These are phyloP conservation scores for Gobio gobio DNA, from an alignment of 2,113 vertebrate species.

Conservation along the genomic window DNA sequence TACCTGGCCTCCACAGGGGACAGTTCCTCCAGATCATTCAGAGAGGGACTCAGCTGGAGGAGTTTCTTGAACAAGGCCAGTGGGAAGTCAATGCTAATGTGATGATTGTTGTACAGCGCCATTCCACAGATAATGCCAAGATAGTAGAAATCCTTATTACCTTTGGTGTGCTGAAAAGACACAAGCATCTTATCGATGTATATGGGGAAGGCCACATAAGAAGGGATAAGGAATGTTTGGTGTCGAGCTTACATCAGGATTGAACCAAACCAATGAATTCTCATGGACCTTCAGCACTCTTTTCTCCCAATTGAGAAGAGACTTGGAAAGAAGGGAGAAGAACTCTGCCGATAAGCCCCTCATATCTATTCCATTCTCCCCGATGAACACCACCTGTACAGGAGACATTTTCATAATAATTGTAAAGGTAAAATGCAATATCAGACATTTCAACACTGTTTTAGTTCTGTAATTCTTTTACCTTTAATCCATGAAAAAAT, in stretches of 20 bases:
- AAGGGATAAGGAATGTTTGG: not conserved
- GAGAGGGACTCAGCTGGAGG: slow-evolving; percentile 48
- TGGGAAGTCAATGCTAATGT: slow-evolving; percentile 66
- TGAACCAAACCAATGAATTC: slow-evolving; percentile 53
- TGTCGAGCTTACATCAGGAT: slow-evolving; percentile 25
- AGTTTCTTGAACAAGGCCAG: slow-evolving; percentile 71
- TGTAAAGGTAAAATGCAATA: not conserved
- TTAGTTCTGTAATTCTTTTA: not conserved
- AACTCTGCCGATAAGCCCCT: slow-evolving; percentile 61
- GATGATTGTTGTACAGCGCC: slow-evolving; percentile 54
- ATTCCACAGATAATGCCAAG: slow-evolving; percentile 67
- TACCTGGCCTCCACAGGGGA: slow-evolving; percentile 63
- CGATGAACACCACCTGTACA: slow-evolving; percentile 49
- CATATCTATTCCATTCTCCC: not conserved
- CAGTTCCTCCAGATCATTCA: slow-evolving; percentile 74
- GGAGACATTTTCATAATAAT: not conserved
- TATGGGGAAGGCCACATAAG: not conserved
- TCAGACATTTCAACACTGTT: not conserved
- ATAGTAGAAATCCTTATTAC: slow-evolving; percentile 51
- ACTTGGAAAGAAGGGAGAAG: slow-evolving; percentile 62
- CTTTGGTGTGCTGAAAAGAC: slow-evolving; percentile 15
- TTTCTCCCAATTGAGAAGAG: slow-evolving; percentile 52
- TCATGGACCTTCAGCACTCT: slow-evolving; percentile 15
- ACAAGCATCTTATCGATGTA: not conserved
- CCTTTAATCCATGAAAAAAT: not conserved